These are phyloP conservation scores for Halictus quadricinctus DNA, from an alignment of 2,888 invertebrate genomes.

Conservation along the genomic window DNA sequence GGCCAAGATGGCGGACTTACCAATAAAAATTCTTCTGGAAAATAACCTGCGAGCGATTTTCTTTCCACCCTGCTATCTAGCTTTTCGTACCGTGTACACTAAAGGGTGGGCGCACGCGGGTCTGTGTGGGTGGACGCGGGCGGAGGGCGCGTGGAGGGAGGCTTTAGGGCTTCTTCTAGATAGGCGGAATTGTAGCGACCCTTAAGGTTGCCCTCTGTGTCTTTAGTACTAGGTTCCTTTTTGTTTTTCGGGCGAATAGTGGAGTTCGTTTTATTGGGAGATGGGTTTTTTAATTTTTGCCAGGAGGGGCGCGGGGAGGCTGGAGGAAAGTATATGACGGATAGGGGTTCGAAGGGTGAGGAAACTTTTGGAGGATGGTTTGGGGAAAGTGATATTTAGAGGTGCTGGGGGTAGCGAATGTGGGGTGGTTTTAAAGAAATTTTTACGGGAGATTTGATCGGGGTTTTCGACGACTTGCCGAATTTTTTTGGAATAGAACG, in stretches of 20 bases:
- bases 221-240: conserved; percentile 58
- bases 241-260: conserved; percentile 69
- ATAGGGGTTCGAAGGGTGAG: neutral
- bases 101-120: neutral
- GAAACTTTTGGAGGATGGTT: neutral
- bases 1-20: conserved; percentile 78
- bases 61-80: conserved; percentile 67
- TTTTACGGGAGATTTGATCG: neutral
- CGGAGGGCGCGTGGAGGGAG: neutral
- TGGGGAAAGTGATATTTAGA: neutral
- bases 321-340: neutral
- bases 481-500: neutral
- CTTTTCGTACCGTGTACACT: conserved; percentile 65
- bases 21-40: conserved; percentile 82
- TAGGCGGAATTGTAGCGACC: conserved; percentile 20
- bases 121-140: neutral
- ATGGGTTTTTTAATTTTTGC: neutral
- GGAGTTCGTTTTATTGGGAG: neutral
- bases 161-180: conserved; percentile 6
- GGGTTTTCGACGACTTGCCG: neutral
- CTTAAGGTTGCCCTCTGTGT: conserved; percentile 26
- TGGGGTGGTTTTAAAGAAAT: neutral
- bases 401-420: neutral
- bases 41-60: conserved; percentile 81
- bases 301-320: no score